Conservation (phyloP, 64 coral and sea anemone genomes). For the Montipora capricornis region DNA sequence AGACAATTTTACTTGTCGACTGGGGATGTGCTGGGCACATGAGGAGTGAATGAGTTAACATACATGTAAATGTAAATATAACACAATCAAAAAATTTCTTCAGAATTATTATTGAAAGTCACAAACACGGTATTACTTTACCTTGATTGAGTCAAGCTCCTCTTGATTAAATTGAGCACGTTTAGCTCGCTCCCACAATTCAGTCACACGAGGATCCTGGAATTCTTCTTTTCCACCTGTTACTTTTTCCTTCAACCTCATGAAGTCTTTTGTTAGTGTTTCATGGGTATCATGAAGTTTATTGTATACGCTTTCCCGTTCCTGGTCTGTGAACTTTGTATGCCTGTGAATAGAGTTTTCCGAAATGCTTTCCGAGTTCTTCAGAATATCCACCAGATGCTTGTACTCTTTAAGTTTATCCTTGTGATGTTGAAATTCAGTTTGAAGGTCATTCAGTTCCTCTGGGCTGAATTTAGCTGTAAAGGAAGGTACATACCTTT, state of each 20-base stretch:
- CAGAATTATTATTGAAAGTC: not conserved
- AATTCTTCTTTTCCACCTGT: conserved; percentile 41
- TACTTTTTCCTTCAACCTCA: conserved; percentile 69
- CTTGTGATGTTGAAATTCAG: conserved; percentile 88
- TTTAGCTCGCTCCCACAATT: conserved; percentile 82
- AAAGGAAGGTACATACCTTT: not conserved
- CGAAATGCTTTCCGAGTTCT: conserved; percentile 76
- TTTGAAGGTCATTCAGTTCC: conserved; percentile 77
- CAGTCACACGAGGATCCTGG: conserved; percentile 66
- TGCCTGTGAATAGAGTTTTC: conserved; percentile 81
- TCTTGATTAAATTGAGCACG: conserved; percentile 49
- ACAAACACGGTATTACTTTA: not conserved
- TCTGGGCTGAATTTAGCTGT: conserved; percentile 74
- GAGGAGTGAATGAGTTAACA: no score
- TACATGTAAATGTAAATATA: no score
- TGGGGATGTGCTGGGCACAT: no score
- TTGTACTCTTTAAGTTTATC: conserved; percentile 80
- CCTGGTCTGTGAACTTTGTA: conserved; percentile 28
- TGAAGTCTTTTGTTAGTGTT: conserved; percentile 46
- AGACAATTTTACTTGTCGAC: no score
- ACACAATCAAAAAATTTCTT: not conserved
- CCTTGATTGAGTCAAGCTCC: conserved; percentile 88
- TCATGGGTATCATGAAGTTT: conserved; percentile 65
- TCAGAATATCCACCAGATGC: conserved; percentile 29
- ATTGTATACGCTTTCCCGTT: conserved; percentile 60